Base-by-base conservation (phyloP, 2,797 vertebrate species). In the Enteromius radiatus region DNA sequence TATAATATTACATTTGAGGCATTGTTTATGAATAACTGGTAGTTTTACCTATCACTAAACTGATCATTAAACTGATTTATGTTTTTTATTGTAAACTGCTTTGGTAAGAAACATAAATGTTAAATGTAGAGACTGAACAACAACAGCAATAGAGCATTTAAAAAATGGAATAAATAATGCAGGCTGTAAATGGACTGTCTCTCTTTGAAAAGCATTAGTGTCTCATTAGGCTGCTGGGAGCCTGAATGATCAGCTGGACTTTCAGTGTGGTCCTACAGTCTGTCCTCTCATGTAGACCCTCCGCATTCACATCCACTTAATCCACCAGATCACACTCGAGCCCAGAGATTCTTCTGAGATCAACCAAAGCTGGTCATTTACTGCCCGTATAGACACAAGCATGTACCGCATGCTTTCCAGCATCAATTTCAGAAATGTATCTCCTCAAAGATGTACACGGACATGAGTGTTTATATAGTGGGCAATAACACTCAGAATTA, bases 191-290 rank as follows among this genome's bases (percentile, higher is more conserved):
- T 65, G 43, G 21, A 38, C 45, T 2, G 33, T 7, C 47, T 7
- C 9, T 1, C 9, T 76, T 61, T 71, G 59, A 74, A 78, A 70
- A 3, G 14, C 75, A 65, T 65, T 21, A 76, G 59, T 45, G 74
- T 74, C 43, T 28, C 19, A 23, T 65, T 78, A 81, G 68, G 31
- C 23, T 67, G 14, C 43, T 52, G 21, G 36, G 5, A 78, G 75
- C 36, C 41, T 65, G 36, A 67, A 74, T 49, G 38, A 74, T 67
- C 69, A 15, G 26, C 28, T 49, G 9, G 43, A 63, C 80, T 23
- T 41, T 78, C 28, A 3, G n/a, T 81, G 81, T 56, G 36, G 17
- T 26, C 56, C 33, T 52, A n/a, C 21, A 78, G 64, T 73, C 47
- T 69, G 26, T 71, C 43, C 52, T 74, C 38, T 56, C 33, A 21